Evolutionary conservation across 2,797 vertebrate genomes (phyloP), one percentile per base, ranked within the genome.

Genomic region (Graptemys geographica): DNA sequence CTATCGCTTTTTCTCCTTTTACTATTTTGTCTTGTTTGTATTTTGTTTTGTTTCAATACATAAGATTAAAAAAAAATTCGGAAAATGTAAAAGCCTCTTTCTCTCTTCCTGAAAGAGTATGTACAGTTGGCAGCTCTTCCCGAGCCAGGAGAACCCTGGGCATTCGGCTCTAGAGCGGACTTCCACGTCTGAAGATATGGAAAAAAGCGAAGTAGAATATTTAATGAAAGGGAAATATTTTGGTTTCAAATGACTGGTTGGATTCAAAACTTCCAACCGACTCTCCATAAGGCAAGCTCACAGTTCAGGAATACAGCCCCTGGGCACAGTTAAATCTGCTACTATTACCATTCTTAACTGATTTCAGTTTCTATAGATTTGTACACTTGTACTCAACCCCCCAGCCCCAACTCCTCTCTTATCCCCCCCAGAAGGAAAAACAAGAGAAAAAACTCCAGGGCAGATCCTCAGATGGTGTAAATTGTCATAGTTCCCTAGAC

Each of bases 291-390:
- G 81, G 88, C 2, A 1, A 94, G 16, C 2, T 11, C 86, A 69
- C 31, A 81, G 72, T n/a, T 0, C 0, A 62, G 4, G 1, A 11
- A 6, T 90, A 87, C 81, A 90, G 33, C 8, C 84, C 74, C 25
- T 8, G 47, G 19, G 55, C 49, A 79, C 80, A 84, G 53, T 5
- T 65, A 81, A 31, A 53, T 16, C 41, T 5, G n/a, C 80, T 62
- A 31, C 27, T 28, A 47, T 18, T 41, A 1, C 13, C 28, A 33
- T 47, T 92, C 87, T 84, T 81, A 87, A 47, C 69, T 79, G 25
- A 11, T 65, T n/a, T 18, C 4, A 27, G n/a, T 10, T 89, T 87
- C 76, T 53, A 87, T 27, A 72, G 91, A 19, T n/a, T 7, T 8
- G 16, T 41, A 21, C 21, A 23, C 9, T 33, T 81, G 25, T 53